These are phyloP conservation scores for Lypha dubia DNA, from an alignment of 2,888 invertebrate species.

Conservation along the genomic window DNA sequence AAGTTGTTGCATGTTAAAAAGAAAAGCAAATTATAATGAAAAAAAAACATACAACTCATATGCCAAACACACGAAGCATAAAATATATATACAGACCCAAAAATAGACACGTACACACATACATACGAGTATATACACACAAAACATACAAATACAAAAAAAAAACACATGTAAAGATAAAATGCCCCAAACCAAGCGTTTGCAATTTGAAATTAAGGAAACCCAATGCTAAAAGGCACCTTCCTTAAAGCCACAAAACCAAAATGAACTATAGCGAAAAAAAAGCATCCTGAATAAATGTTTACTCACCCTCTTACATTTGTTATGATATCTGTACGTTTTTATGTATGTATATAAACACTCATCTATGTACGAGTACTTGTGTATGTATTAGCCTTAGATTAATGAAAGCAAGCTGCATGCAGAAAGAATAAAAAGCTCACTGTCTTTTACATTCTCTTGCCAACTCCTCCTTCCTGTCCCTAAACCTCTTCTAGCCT, in stretches of 20 bases:
- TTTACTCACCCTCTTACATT: slow-evolving; percentile 38
- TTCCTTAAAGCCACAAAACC: slow-evolving; percentile 33
- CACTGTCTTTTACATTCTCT: slow-evolving; percentile 41
- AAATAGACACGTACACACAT: not conserved
- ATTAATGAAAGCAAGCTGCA: slow-evolving; percentile 46
- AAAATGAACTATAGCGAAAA: slow-evolving; percentile 47
- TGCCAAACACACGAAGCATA: slow-evolving; percentile 4
- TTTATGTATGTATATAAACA: not conserved
- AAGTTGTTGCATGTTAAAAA: slow-evolving; percentile 57
- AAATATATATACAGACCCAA: slow-evolving; percentile 34
- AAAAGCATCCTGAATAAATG: slow-evolving; percentile 52
- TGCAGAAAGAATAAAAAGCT: slow-evolving; percentile 44
- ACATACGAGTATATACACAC: not conserved
- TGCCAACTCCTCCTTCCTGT: slow-evolving; percentile 1
- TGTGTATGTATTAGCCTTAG: slow-evolving; percentile 55
- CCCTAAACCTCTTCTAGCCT: slow-evolving; percentile 3
- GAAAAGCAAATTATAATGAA: slow-evolving; percentile 33
- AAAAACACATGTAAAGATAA: slow-evolving; percentile 20
- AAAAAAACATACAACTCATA: slow-evolving; percentile 16
- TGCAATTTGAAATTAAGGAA: not conserved
- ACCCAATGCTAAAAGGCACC: not conserved
- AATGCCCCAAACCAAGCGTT: slow-evolving; percentile 1
- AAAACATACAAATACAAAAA: slow-evolving; percentile 13
- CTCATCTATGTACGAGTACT: not conserved
- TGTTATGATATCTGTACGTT: too few species aligned